These are phyloP conservation scores for Lycaon pictus DNA, from an alignment of 2,113 vertebrate genomes.

Conservation along the genomic window DNA sequence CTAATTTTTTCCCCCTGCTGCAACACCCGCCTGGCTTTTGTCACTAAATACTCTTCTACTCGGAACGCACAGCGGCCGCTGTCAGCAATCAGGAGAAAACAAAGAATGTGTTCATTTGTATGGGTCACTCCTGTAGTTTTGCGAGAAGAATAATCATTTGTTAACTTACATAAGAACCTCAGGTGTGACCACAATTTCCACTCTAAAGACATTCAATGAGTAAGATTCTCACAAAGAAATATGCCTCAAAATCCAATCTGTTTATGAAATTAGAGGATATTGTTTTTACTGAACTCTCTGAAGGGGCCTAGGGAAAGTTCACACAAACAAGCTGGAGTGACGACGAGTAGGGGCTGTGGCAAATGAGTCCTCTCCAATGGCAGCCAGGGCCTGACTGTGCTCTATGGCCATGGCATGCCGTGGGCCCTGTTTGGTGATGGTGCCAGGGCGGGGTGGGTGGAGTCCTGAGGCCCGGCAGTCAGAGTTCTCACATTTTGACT, in stretches of 20 bases:
- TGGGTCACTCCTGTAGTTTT: background rate
- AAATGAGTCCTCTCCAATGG: fast-evolving
- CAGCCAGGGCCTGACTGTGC: fast-evolving
- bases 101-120: background rate
- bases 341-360: fast-evolving
- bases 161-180: background rate
- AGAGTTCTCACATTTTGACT: background rate
- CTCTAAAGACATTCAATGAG: background rate
- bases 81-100: background rate
- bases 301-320: background rate
- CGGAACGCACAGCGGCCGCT: background rate
- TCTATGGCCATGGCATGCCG: fast-evolving
- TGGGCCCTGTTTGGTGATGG: background rate
- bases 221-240: background rate
- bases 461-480: fast-evolving
- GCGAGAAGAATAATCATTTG: background rate
- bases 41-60: background rate
- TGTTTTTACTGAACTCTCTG: background rate
- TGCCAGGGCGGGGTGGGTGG: too few relatives aligned
- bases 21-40: background rate
- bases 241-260: background rate
- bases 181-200: background rate
- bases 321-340: background rate
- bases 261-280: background rate
- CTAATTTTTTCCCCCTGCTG: background rate